phyloP scores from a whole-genome alignment of 2,888 invertebrate species.

The Metallyticus violacea region DNA sequence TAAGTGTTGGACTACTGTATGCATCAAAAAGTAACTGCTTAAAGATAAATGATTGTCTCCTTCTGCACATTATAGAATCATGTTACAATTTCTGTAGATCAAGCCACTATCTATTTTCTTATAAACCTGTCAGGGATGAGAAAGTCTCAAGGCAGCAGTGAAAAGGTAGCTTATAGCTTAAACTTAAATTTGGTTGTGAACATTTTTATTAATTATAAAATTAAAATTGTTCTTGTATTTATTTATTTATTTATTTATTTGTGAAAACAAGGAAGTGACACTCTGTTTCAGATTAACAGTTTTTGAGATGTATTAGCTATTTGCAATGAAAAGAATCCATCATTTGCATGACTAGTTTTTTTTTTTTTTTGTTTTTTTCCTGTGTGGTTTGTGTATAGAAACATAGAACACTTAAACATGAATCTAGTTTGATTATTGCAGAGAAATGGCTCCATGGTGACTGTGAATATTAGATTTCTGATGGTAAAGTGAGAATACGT shows the following conservation, averaged over 20 bases:
- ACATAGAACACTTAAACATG: not conserved
- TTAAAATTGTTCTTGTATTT: not conserved
- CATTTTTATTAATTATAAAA: not conserved
- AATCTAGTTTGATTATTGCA: not conserved
- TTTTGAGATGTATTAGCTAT: no score
- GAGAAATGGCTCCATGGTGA: not conserved
- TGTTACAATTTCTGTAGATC: not conserved
- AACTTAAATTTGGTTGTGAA: not conserved
- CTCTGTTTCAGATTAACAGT: not conserved
- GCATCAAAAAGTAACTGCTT: not conserved
- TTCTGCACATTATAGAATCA: not conserved
- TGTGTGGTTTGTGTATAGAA: not conserved
- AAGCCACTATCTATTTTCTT: not conserved
- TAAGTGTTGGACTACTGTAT: not conserved
- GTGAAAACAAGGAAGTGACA: not conserved
- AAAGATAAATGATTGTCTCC: not conserved
- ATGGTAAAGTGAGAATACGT: no score
- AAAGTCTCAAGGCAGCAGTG: not conserved
- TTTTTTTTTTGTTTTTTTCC: no score
- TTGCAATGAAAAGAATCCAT: no score
- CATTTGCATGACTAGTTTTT: no score
- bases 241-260: not conserved
- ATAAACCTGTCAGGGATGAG: not conserved
- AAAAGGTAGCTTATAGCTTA: not conserved
- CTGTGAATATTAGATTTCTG: not conserved